These are phyloP conservation scores for Abrostola tripartita DNA, from an alignment of 2,888 invertebrate genomes.

Conservation along the genomic window DNA sequence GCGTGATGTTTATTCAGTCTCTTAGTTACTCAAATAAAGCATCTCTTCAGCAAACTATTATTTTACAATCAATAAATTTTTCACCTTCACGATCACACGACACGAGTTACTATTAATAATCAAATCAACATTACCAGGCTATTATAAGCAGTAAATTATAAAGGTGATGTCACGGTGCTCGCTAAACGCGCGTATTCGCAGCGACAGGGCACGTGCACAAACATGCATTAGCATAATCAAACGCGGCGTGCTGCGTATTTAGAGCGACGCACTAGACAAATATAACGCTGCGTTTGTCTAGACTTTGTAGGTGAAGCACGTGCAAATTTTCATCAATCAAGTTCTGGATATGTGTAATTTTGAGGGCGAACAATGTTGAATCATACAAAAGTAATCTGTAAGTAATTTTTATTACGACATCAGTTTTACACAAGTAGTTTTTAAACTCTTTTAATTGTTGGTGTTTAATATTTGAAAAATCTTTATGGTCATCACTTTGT, in stretches of 20 bases:
- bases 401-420: too few relatives aligned
- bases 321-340: neutral
- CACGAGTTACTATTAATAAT: constrained; percentile 1
- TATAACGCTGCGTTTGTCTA: constrained; percentile 29
- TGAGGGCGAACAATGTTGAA: too few relatives aligned
- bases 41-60: neutral
- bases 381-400: too few relatives aligned
- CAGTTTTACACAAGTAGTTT: too few relatives aligned
- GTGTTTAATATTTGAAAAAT: too few relatives aligned
- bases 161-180: constrained; percentile 28
- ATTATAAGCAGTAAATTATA: constrained; percentile 21
- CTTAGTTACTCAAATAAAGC: neutral
- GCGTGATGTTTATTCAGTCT: too few relatives aligned
- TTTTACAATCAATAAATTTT: neutral
- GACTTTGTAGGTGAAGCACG: neutral
- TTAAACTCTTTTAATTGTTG: too few relatives aligned
- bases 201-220: constrained; percentile 56
- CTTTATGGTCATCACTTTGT: too few relatives aligned
- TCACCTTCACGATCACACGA: neutral
- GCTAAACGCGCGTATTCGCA: constrained; percentile 39
- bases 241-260: constrained; percentile 46
- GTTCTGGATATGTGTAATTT: too few relatives aligned
- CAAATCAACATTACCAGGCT: neutral
- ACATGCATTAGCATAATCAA: constrained; percentile 70
- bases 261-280: constrained; percentile 24